phyloP scores from a whole-genome alignment of 2,888 invertebrate species.

The Sinodicranocentrus sp. region DNA sequence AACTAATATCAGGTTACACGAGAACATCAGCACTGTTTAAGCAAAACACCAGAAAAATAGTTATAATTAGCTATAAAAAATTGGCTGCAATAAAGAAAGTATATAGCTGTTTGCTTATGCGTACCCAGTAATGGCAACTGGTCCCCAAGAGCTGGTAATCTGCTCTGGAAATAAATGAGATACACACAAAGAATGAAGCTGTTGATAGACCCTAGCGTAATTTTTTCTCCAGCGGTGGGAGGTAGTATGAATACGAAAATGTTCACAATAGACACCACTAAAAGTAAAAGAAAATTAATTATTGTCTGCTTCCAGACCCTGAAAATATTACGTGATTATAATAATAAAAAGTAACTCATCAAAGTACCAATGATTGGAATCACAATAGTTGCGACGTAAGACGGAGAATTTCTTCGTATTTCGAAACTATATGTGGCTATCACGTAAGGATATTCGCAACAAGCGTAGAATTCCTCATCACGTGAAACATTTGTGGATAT shows the following conservation, averaged over 20 bases:
- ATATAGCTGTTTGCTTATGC: too few species aligned
- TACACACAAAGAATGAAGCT: constrained; percentile 74
- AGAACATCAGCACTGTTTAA: constrained; percentile 81
- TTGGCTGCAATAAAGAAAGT: too few species aligned
- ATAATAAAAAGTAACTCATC: too few species aligned
- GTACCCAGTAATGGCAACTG: constrained; percentile 82
- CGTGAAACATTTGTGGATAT: constrained; percentile 74
- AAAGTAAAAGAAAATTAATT: constrained; percentile 27
- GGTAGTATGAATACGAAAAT: constrained; percentile 78
- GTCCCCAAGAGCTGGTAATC: constrained; percentile 81
- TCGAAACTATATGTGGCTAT: constrained; percentile 81
- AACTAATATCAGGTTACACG: constrained; percentile 80
- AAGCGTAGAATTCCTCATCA: constrained; percentile 79
- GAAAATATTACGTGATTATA: too few species aligned
- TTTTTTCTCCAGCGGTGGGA: constrained; percentile 84
- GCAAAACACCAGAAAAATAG: constrained; percentile 73
- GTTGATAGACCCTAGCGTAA: constrained; percentile 77
- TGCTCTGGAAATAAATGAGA: constrained; percentile 77
- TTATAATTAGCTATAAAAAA: too few species aligned
- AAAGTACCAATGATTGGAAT: constrained; percentile 82
- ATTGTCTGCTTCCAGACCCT: not conserved
- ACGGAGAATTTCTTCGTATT: constrained; percentile 81
- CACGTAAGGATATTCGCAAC: constrained; percentile 81
- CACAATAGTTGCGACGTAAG: constrained; percentile 83
- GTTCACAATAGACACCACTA: constrained; percentile 74